Percentiles rank a stretch among this genome's conserved stretches.
Conservation (phyloP, 2,797 vertebrate species). For the Florisuga fusca region DNA sequence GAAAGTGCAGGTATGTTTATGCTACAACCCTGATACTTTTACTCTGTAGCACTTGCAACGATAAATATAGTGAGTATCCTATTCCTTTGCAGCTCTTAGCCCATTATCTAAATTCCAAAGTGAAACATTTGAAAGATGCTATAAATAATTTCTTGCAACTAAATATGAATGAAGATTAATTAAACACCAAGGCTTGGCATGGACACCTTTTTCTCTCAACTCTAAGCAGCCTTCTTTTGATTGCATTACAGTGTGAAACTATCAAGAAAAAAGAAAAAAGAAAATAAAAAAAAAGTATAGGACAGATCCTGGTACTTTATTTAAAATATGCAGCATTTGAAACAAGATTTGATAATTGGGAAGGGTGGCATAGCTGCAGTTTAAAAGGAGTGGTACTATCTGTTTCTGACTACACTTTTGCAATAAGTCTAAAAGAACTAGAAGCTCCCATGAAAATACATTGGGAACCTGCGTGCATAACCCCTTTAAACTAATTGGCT, state of each 20-base stretch:
- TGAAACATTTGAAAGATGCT: neutral
- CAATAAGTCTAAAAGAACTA: neutral
- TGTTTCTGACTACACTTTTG: neutral
- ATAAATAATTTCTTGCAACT: neutral
- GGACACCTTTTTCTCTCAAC: neutral
- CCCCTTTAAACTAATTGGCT: neutral
- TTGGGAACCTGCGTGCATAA: neutral
- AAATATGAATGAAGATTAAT: constrained; percentile 7
- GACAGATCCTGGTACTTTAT: neutral
- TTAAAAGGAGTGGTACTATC: neutral
- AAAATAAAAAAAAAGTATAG: neutral
- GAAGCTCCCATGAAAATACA: neutral
- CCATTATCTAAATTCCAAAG: neutral
- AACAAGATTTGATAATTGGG: neutral
- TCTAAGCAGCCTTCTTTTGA: neutral
- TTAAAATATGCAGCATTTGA: neutral
- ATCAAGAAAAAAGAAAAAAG: neutral
- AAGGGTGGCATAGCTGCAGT: neutral
- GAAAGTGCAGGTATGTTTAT: neutral
- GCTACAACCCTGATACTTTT: neutral
- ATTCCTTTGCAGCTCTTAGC: neutral
- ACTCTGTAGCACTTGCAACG: neutral
- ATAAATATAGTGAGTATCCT: neutral
- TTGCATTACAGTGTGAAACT: neutral
- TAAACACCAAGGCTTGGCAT: neutral